Base-by-base conservation (phyloP, 1,140 invertebrate species). In the Macrobrachium rosenbergii region DNA sequence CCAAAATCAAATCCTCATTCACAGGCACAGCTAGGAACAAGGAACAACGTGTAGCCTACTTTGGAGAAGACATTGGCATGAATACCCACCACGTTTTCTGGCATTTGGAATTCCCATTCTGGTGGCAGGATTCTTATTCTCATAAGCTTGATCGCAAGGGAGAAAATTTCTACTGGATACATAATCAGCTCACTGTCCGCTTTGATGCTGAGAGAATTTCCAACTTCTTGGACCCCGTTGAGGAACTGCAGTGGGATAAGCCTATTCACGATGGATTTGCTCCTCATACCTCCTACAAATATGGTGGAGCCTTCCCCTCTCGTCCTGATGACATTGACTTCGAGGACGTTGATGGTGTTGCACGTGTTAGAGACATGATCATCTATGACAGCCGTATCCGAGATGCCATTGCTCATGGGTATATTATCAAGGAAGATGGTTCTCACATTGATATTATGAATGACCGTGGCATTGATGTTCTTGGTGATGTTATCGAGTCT, bases 111-210 rank as follows among this genome's bases (percentile, higher is more conserved):
- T 37, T 37, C 28, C 28, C 28, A 37, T 37, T 37, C 28, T 37
- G 28, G 28, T 37, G 28, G 28, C 1, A 73, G 12, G 67, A 62
- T 10, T 2, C 21, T 12, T 58, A 83, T 60, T n/a, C 58, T 17
- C 58, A 83, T 62, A 67, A 83, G 28, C 52, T 83, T 23, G 82
- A 83, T 0, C 82, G 82, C 58, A 83, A 83, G 59, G 82, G 82
- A 12, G 82, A 83, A 23, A 75, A 60, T 72, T 83, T 83, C 82
- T 83, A 75, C 82, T 83, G 82, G 82, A 67, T 83, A 16, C 82
- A 83, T 62, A 67, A 83, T 58, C 82, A 76, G n/a, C 82, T 83
- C 14, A 83, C 82, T 12, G 82, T 76, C n/a, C 82, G 82, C 8
- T 83, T 83, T 17, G 82, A 83, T 37, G 69, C 82, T 19, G 82